Percentiles rank a stretch among this genome's conserved stretches.
Evolutionary conservation across 2,113 vertebrate genomes (phyloP).

Genomic region (Cepphus grylle): DNA sequence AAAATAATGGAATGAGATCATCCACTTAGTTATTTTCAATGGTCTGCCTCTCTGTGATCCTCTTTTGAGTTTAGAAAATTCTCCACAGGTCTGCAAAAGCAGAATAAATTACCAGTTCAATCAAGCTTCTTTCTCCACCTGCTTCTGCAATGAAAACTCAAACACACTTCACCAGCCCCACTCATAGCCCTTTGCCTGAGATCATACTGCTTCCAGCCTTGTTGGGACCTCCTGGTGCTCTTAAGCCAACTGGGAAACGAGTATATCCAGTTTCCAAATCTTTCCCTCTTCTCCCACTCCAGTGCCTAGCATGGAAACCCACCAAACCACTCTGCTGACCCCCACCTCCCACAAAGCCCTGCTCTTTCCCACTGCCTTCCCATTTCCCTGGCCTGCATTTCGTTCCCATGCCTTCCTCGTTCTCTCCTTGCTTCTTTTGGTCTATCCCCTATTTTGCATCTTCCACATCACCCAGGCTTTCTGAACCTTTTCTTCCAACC

Average conservation of each 20-base stretch:
- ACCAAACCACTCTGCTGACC: background rate
- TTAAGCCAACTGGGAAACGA: background rate
- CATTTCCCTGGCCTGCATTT: background rate
- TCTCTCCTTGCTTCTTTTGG: background rate
- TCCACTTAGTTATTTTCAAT: conserved; percentile 61
- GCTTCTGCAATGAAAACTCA: background rate
- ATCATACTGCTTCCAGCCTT: background rate
- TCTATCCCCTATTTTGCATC: background rate
- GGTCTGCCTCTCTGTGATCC: background rate
- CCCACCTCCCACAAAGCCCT: background rate
- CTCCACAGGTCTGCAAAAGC: background rate
- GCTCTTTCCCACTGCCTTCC: background rate
- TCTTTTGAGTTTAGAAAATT: conserved; percentile 23
- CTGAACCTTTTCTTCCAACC: background rate
- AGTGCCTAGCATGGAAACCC: background rate
- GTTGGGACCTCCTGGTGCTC: background rate
- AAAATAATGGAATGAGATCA: conserved; percentile 75
- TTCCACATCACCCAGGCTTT: background rate
- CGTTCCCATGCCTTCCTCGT: background rate
- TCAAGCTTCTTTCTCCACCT: background rate
- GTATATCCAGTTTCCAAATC: background rate
- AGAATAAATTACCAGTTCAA: background rate
- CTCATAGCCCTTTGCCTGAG: background rate
- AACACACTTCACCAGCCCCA: background rate
- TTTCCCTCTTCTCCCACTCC: background rate